phyloP scores from a whole-genome alignment of 2,797 vertebrate genomes.

The Enteromius radiatus region DNA sequence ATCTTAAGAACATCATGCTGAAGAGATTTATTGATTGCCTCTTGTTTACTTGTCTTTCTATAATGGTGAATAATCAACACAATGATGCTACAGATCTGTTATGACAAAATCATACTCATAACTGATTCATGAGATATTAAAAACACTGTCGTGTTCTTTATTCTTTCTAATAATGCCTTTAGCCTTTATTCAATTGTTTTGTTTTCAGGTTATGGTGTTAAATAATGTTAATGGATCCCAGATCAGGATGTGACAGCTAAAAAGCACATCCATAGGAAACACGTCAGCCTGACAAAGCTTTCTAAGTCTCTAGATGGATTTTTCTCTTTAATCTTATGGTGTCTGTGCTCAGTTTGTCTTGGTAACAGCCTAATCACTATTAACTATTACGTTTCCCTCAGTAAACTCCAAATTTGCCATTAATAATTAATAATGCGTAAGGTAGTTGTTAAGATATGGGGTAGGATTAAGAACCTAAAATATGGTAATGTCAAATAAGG shows the following conservation, averaged over 20 bases:
- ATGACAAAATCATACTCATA: not conserved
- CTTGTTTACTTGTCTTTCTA: not conserved
- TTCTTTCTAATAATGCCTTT: not conserved
- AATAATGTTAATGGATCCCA: not conserved
- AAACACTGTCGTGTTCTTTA: not conserved
- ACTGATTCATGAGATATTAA: not conserved
- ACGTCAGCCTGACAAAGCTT: not conserved
- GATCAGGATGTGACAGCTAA: not conserved
- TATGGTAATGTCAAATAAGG: too few relatives aligned
- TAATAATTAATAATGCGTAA: too few relatives aligned
- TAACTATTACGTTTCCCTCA: too few relatives aligned
- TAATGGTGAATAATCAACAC: not conserved
- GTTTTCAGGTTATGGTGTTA: not conserved
- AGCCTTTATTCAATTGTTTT: not conserved
- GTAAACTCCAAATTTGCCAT: too few relatives aligned
- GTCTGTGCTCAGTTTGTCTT: not conserved
- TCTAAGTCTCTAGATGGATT: not conserved
- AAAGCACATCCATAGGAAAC: not conserved
- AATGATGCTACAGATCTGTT: not conserved
- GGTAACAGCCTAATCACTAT: too few relatives aligned
- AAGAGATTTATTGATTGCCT: not conserved
- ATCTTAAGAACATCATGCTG: not conserved
- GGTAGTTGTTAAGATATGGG: too few relatives aligned
- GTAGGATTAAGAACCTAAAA: too few relatives aligned
- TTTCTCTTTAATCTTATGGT: not conserved